Conservation (phyloP, 2,888 invertebrate genomes). For the Smittia aterrima region DNA sequence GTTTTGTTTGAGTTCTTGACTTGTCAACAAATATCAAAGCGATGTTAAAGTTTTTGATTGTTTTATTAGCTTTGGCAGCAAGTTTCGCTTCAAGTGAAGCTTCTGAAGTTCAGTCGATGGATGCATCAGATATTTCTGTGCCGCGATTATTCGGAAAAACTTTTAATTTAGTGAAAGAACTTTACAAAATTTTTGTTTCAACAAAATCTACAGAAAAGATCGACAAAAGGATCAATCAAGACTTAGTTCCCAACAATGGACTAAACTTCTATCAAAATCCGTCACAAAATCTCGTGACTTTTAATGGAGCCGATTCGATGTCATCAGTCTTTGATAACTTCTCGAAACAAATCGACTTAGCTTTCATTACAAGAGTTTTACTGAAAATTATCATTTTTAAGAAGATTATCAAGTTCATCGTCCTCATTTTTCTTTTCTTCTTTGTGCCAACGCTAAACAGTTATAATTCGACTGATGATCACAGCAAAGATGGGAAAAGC, state of each 20-base stretch:
- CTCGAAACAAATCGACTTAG: not conserved
- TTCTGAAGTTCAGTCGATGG: not conserved
- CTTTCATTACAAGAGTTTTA: not conserved
- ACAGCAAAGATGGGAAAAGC: not conserved
- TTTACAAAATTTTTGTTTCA: not conserved
- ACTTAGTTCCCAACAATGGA: not conserved
- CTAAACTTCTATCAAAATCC: too few relatives aligned
- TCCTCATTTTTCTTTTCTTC: not conserved
- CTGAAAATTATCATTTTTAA: constrained; percentile 19
- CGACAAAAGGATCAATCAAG: not conserved
- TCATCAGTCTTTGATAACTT: not conserved
- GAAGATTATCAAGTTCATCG: constrained; percentile 27
- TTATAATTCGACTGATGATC: not conserved
- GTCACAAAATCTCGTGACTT: too few relatives aligned
- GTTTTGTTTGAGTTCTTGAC: not conserved
- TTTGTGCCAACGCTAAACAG: not conserved
- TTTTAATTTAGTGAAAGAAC: not conserved
- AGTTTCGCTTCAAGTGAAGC: not conserved
- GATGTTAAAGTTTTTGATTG: not conserved
- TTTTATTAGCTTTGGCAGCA: too few relatives aligned
- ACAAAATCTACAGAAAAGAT: not conserved
- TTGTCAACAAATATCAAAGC: not conserved
- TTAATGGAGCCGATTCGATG: too few relatives aligned
- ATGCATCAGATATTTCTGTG: not conserved
- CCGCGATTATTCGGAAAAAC: not conserved